Conservation (phyloP, 2,113 vertebrate genomes). For the Pandion haliaetus region DNA sequence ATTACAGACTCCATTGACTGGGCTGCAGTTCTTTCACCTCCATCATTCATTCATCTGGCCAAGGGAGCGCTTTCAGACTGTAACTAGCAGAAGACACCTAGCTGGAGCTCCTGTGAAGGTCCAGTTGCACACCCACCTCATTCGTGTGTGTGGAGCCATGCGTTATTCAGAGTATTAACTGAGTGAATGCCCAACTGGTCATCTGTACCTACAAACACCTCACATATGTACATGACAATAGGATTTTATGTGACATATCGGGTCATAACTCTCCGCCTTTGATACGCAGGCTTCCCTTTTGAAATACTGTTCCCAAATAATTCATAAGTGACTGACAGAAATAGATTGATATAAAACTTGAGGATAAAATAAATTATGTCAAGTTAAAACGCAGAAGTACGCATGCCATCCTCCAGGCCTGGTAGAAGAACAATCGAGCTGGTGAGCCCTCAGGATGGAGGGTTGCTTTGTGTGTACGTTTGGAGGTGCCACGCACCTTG, state of each 20-base stretch:
- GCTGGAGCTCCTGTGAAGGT: background rate
- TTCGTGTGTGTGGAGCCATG: background rate
- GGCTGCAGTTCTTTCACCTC: background rate
- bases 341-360: background rate
- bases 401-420: background rate
- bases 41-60: background rate
- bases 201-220: background rate
- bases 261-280: background rate
- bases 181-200: background rate
- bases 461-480: background rate
- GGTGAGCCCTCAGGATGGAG: background rate
- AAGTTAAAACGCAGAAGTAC: background rate
- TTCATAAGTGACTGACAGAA: background rate
- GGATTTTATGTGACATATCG: background rate
- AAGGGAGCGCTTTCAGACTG: accelerated
- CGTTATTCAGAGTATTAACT: background rate
- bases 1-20: background rate
- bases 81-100: background rate
- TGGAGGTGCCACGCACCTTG: background rate
- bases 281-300: background rate
- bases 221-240: too few species aligned
- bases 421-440: accelerated
- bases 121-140: background rate
- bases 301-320: background rate
- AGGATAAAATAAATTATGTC: background rate